Evolutionary conservation across 2,797 vertebrate species (phyloP).

Genomic region (Chromobotia macracanthus): DNA sequence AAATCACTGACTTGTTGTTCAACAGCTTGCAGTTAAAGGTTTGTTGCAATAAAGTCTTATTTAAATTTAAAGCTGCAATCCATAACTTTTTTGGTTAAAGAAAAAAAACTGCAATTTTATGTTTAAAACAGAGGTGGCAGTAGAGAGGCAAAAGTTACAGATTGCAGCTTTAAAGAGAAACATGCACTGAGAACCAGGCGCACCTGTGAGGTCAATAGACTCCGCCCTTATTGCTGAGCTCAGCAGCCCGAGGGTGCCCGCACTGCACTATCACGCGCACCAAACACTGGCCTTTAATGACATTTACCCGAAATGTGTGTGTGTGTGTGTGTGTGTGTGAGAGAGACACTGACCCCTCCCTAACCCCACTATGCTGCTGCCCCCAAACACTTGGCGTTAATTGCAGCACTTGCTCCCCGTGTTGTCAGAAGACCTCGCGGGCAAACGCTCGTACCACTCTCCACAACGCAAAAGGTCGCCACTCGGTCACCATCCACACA

Average conservation of each 20-base stretch:
- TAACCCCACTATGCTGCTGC: conserved; percentile 43
- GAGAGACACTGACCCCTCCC: conserved; percentile 51
- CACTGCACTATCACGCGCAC: conserved; percentile 74
- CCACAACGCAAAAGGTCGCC: conserved; percentile 19
- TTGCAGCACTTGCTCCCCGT: conserved; percentile 21
- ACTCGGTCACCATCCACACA: conserved; percentile 18
- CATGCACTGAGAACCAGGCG: too few relatives aligned
- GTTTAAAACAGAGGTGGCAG: too few relatives aligned
- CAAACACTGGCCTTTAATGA: conserved; percentile 80
- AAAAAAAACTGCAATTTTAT: too few relatives aligned
- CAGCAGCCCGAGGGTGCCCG: conserved; percentile 63
- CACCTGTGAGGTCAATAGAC: background rate
- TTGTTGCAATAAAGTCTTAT: too few relatives aligned
- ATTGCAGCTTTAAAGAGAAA: too few relatives aligned
- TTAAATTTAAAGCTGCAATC: too few relatives aligned
- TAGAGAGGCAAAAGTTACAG: too few relatives aligned
- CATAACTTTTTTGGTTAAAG: too few relatives aligned
- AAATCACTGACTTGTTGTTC: too few relatives aligned
- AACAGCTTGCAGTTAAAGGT: too few relatives aligned
- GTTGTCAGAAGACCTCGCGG: conserved; percentile 10
- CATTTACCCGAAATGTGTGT: conserved; percentile 72
- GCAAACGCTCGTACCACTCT: conserved; percentile 16
- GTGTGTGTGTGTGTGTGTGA: too few relatives aligned
- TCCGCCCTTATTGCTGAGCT: conserved; percentile 38
- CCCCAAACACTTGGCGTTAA: conserved; percentile 47